Conservation (phyloP, 1,140 invertebrate species). For the Colletes latitarsis region DNA sequence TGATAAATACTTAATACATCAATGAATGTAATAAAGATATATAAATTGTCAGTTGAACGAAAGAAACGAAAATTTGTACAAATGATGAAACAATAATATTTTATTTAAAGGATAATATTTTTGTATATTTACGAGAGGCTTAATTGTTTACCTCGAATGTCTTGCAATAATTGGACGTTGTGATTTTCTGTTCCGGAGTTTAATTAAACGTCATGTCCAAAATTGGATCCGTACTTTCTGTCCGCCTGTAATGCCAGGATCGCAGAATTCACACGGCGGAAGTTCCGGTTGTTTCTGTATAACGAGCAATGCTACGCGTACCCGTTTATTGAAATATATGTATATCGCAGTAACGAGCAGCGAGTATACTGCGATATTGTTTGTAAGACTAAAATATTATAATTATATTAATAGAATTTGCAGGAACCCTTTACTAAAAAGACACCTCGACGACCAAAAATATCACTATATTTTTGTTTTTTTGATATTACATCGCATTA, state of each 20-base stretch:
- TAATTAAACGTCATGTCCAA: slow-evolving; percentile 44
- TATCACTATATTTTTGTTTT: no score
- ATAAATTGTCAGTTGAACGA: no score
- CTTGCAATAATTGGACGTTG: slow-evolving; percentile 7
- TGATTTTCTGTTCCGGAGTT: slow-evolving; percentile 22
- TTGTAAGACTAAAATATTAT: neutral
- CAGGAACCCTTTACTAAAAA: no score
- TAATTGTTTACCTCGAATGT: neutral
- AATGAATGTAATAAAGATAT: no score
- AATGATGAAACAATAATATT: neutral
- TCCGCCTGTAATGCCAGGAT: slow-evolving; percentile 1
- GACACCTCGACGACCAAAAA: neutral
- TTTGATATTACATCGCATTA: no score
- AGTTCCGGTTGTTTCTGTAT: slow-evolving; percentile 34
- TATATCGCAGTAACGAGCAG: neutral
- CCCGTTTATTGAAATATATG: neutral
- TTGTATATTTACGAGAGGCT: neutral
- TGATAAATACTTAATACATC: no score
- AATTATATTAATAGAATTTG: neutral
- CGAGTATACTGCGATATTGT: slow-evolving; percentile 2
- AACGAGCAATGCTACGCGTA: slow-evolving; percentile 11
- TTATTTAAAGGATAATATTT: neutral
- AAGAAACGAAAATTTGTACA: neutral
- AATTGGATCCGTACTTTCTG: slow-evolving; percentile 37
- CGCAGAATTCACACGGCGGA: neutral